Conservation (phyloP, 2,797 vertebrate genomes). For the Leptodactylus fallax region DNA sequence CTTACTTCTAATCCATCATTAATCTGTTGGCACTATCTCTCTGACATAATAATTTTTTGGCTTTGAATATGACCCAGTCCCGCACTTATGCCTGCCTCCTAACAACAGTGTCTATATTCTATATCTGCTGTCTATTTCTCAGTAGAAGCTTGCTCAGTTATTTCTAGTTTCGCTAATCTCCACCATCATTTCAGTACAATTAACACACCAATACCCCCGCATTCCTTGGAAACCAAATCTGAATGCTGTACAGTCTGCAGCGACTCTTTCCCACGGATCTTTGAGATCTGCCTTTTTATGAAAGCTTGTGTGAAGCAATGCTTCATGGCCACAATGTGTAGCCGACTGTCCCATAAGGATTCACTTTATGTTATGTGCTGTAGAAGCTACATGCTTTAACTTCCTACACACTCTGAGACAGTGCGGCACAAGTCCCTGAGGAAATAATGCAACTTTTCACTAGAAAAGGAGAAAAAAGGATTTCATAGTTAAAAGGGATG, state of each 20-base stretch:
- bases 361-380: slow-evolving; percentile 16
- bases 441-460: slow-evolving; percentile 19
- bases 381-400: slow-evolving; percentile 11
- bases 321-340: slow-evolving; percentile 32
- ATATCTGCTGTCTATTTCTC: slow-evolving; percentile 44
- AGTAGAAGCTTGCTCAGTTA: slow-evolving; percentile 46
- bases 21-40: slow-evolving; percentile 15
- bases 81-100: slow-evolving; percentile 18
- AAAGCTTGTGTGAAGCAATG: slow-evolving; percentile 53
- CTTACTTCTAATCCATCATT: slow-evolving; percentile 22
- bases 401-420: slow-evolving; percentile 33
- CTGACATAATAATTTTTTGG: slow-evolving; percentile 15
- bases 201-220: slow-evolving; percentile 63
- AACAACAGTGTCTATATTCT: slow-evolving; percentile 29
- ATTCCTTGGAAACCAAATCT: slow-evolving; percentile 60
- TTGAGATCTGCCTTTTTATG: slow-evolving; percentile 57
- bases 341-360: slow-evolving; percentile 28
- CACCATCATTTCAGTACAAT: slow-evolving; percentile 60
- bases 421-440: neutral
- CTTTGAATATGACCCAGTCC: slow-evolving; percentile 18
- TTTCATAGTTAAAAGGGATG: neutral
- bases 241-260: slow-evolving; percentile 57
- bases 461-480: neutral
- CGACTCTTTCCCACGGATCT: slow-evolving; percentile 62
- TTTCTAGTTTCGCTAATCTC: slow-evolving; percentile 60